Percentiles rank a stretch among this genome's conserved stretches.
These are phyloP conservation scores for Apis mellifera DNA, from an alignment of 1,140 invertebrate species.

Conservation along the genomic window Amel_HAv3.1 CM009942.2:7104001-7104500, in stretches of 20 bases:
- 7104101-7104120: conserved; percentile 69
- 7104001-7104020: too few species aligned
- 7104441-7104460: neutral
- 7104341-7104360: neutral
- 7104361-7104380: conserved; percentile 2
- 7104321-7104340: neutral
- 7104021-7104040: too few species aligned
- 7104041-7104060: too few species aligned
- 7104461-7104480: neutral
- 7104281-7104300: neutral
- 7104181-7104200: conserved; percentile 37
- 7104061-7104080: neutral
- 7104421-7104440: neutral
- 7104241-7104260: neutral
- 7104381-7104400: neutral
- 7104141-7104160: conserved; percentile 74
- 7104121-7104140: conserved; percentile 74
- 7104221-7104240: conserved; percentile 10
- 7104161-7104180: conserved; percentile 49
- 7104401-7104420: neutral
- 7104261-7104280: neutral
- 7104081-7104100: neutral
- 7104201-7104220: conserved; percentile 26
- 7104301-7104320: neutral
- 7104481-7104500: neutral